Percentiles rank a stretch among this genome's conserved stretches.
phyloP scores from a whole-genome alignment of 1,140 invertebrate species.

The Phymorhynchus buccinoides region DNA sequence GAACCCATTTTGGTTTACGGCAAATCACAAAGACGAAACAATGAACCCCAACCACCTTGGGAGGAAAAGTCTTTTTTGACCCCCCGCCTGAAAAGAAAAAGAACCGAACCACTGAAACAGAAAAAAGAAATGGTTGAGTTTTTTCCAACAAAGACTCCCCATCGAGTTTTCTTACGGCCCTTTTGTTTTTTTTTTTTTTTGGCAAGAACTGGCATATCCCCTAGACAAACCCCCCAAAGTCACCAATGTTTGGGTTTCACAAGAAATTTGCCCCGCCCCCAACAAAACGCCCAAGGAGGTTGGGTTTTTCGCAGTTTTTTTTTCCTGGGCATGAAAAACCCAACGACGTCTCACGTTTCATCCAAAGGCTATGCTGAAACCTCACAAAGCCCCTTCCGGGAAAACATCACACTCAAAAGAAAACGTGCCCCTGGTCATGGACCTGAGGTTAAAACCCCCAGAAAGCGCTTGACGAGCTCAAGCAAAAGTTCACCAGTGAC shows the following conservation, averaged over 20 bases:
- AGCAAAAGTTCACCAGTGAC: neutral
- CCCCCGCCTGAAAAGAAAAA: no score
- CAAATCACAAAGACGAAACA: no score
- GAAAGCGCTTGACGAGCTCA: neutral
- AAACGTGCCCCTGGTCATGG: neutral
- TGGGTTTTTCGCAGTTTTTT: no score
- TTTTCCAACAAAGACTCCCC: neutral
- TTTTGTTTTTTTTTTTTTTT: no score
- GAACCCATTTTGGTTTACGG: no score
- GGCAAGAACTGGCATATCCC: neutral
- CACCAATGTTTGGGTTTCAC: neutral
- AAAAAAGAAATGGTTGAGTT: conserved; percentile 22
- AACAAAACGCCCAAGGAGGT: neutral
- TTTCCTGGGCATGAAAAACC: conserved; percentile 1
- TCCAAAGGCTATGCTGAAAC: neutral
- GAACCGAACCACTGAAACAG: no score
- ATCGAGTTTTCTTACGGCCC: neutral
- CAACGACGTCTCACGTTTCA: neutral
- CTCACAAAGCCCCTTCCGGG: neutral
- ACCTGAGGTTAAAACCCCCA: neutral
- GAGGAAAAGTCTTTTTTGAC: no score
- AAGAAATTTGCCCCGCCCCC: neutral
- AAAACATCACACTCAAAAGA: neutral
- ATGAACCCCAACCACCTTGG: no score
- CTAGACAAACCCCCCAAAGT: neutral